Evolutionary conservation across 1,140 invertebrate genomes (phyloP), one percentile per base, ranked within the genome.

Genomic region (Oncopodura yosiiana): DNA sequence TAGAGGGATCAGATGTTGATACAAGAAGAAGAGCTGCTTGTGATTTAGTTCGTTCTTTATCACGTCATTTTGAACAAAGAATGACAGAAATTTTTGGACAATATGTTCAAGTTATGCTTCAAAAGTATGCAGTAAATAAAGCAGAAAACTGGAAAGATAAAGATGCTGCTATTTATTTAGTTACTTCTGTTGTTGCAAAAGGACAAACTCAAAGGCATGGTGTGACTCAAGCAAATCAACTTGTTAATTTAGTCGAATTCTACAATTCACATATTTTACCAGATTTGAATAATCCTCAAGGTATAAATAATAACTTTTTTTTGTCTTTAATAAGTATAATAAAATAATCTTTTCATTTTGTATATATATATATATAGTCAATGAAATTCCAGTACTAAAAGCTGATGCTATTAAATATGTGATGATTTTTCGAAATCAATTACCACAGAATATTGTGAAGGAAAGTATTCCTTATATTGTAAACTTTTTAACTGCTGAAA

Each of bases 1-100:
- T 99, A 58, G 94, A 99, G 75, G 94, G 94, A 4, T 94, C 92
- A n/a, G 94, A 99, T 73, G 83, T 95, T 29, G 93, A 97, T 68
- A 99, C 95, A 0, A 75, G 94, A 53, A 78, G 94, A 42, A 76
- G 94, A 64, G 87, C 94, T 23, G 93, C 94, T 43, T 95, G 92
- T 74, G 94, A 99, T 77, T 75, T 99, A 50, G 92, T 98, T 1
- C 86, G 87, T 68, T 85, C 90, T 0, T 72, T 97, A 1, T 85
- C 86, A 1, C 78, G 82, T 62, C 84, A 86, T 66, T 96, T 94
- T 74, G 94, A 96, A 73, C 80, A 78, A 16, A 83, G 87, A 67
- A 94, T 97, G 60, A 94, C 94, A 70, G 78, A 82, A 63, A 90
- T 94, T 56, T 94, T 97, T 70, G 85, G 88, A 1, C 79, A 86